Conservation (phyloP, 2,888 invertebrate species). For the Drosophila meridionalis region DNA sequence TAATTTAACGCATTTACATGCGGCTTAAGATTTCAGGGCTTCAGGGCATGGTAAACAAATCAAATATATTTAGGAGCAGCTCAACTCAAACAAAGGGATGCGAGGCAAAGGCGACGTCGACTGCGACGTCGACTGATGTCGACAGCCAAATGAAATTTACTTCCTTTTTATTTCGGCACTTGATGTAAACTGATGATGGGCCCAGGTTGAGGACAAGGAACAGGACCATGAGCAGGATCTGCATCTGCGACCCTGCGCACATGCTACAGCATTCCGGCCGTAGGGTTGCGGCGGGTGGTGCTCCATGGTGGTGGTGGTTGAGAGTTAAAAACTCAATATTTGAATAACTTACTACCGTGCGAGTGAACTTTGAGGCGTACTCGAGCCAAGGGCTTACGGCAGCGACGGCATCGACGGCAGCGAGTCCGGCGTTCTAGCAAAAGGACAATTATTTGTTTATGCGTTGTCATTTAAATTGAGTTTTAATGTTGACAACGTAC, state of each 20-base stretch:
- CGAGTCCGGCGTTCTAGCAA: conserved; percentile 51
- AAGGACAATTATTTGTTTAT: conserved; percentile 84
- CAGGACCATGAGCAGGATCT: conserved; percentile 17
- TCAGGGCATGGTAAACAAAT: conserved; percentile 81
- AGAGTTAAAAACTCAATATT: conserved; percentile 80
- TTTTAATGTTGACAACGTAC: conserved; percentile 81
- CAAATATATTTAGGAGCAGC: conserved; percentile 75
- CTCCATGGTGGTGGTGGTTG: conserved; percentile 17
- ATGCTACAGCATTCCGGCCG: conserved; percentile 31
- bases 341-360: conserved; percentile 81
- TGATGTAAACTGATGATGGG: conserved; percentile 22
- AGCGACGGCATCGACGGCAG: not conserved
- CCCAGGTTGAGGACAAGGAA: conserved; percentile 19
- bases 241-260: conserved; percentile 68
- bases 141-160: conserved; percentile 70
- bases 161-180: conserved; percentile 49
- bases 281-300: conserved; percentile 28
- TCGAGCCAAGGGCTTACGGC: conserved; percentile 41
- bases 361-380: conserved; percentile 73
- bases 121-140: conserved; percentile 8
- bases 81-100: conserved; percentile 68
- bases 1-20: conserved; percentile 83
- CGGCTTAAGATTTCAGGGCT: conserved; percentile 74
- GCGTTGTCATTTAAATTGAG: conserved; percentile 84
- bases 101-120: conserved; percentile 11